Conservation (phyloP, 37 sponge, comb jelly and placozoan genomes). For the Aplysina aerophoba region DNA sequence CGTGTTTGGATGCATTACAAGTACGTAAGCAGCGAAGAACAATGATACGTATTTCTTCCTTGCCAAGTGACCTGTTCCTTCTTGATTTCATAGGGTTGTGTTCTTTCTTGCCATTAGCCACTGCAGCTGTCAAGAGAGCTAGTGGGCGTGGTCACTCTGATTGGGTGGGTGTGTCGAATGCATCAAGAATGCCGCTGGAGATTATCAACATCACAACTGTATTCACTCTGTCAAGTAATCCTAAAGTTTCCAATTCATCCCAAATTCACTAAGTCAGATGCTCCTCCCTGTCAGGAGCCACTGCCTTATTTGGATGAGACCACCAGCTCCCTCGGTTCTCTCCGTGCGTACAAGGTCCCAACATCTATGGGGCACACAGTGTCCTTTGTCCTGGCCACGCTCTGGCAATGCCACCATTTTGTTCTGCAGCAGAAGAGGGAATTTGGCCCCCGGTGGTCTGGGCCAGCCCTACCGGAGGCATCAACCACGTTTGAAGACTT, state of each 20-base stretch:
- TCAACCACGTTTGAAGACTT: constrained; percentile 26
- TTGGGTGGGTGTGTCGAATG: constrained; percentile 2
- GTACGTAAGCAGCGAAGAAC: no score
- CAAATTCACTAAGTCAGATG: not conserved
- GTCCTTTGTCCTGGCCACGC: constrained; percentile 30
- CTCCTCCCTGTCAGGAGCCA: not conserved
- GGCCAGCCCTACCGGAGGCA: not conserved
- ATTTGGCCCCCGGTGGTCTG: not conserved
- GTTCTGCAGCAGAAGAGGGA: not conserved
- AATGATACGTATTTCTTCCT: no score
- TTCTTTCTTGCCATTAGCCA: not conserved
- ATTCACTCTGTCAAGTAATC: not conserved
- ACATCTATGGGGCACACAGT: constrained; percentile 45
- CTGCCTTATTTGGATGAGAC: no score
- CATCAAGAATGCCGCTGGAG: not conserved
- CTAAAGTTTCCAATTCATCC: not conserved
- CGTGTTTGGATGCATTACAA: no score
- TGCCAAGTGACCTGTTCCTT: no score
- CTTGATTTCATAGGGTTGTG: no score
- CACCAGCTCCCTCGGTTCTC: no score
- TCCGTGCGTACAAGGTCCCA: no score
- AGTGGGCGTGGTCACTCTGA: constrained; percentile 17
- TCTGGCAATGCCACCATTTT: constrained; percentile 64
- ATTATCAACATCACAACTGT: not conserved
- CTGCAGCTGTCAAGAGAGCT: not conserved